A percentile compares a stretch with the other conserved stretches of the same genome.
Evolutionary conservation across 2,888 invertebrate genomes (phyloP).

Genomic region (Campopleginae sp.): DNA sequence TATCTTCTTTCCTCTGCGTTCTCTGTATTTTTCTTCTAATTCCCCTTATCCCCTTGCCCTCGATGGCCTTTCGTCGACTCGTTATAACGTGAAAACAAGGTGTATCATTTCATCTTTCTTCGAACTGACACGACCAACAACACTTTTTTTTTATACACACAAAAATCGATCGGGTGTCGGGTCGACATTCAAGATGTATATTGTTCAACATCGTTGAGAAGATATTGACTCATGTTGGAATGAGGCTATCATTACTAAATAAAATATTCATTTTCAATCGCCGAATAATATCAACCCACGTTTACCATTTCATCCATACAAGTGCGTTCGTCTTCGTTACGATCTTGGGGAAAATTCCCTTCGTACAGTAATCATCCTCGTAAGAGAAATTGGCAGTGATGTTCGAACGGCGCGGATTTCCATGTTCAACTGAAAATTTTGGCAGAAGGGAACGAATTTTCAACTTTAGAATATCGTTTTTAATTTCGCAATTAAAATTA

Average conservation of each 20-base stretch:
- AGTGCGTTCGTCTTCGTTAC: background rate
- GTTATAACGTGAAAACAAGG: background rate
- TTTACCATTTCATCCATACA: background rate
- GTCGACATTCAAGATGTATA: constrained; percentile 10
- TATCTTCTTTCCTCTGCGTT: background rate
- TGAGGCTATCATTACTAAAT: background rate
- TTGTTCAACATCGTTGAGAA: background rate
- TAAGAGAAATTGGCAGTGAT: background rate
- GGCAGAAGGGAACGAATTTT: background rate
- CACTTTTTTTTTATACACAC: background rate
- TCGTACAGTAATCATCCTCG: background rate
- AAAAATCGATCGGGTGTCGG: constrained; percentile 23
- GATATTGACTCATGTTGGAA: constrained; percentile 1
- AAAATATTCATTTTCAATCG: background rate
- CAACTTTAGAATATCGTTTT: background rate
- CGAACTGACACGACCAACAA: background rate
- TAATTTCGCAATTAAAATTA: background rate
- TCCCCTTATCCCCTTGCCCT: background rate
- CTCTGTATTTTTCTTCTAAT: constrained; percentile 20
- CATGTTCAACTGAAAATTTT: background rate
- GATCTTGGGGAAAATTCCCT: background rate
- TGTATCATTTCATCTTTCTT: constrained; percentile 24
- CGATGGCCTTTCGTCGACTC: constrained; percentile 8
- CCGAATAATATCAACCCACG: background rate
- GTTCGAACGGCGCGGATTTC: background rate